phyloP scores from a whole-genome alignment of 1,140 invertebrate species.

The Apis dorsata region DNA sequence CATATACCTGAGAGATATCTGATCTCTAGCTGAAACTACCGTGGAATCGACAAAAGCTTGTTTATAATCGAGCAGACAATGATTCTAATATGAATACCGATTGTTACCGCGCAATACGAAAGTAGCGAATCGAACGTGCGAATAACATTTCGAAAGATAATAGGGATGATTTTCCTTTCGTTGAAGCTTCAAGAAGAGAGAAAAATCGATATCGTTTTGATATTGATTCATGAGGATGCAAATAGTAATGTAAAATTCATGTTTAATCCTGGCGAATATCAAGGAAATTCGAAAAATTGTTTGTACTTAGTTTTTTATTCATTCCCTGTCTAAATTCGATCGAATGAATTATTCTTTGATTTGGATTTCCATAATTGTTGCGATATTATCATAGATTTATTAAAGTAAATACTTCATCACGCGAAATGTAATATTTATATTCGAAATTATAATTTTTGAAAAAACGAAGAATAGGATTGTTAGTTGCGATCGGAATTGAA shows the following conservation, averaged over 20 bases:
- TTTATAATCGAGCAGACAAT: not conserved
- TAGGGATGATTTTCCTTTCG: not conserved
- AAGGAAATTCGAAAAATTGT: too few relatives aligned
- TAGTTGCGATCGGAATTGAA: too few relatives aligned
- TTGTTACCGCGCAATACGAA: conserved; percentile 1
- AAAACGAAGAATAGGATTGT: too few relatives aligned
- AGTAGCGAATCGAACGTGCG: not conserved
- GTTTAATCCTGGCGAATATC: not conserved
- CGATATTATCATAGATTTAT: not conserved
- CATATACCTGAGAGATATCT: not conserved
- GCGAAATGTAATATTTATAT: not conserved
- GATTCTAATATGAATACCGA: conserved; percentile 13
- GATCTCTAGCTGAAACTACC: not conserved
- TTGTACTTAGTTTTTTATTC: too few relatives aligned
- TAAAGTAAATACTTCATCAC: too few relatives aligned
- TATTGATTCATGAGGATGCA: not conserved
- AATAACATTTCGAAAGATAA: not conserved
- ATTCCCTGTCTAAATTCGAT: too few relatives aligned
- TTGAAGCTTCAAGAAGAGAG: not conserved
- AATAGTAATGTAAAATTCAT: not conserved
- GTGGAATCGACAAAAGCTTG: not conserved
- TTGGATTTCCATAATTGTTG: not conserved
- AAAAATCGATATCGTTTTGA: not conserved
- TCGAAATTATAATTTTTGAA: not conserved
- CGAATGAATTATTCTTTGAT: not conserved